These are phyloP conservation scores for Leptobrachium ailaonicum DNA, from an alignment of 2,113 vertebrate species.

Conservation along the genomic window DNA sequence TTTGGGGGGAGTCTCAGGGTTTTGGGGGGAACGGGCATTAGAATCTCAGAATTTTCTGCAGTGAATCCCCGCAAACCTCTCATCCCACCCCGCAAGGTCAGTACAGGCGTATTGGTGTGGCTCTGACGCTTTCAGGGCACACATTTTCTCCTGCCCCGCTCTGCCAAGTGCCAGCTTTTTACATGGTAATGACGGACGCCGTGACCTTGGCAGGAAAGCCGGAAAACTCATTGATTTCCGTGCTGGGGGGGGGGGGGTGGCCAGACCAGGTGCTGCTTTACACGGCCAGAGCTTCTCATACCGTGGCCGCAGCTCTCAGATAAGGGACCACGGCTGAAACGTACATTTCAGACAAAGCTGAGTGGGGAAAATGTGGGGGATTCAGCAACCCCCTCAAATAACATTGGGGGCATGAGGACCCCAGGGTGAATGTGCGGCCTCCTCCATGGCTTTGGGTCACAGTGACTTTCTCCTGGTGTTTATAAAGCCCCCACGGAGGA, in stretches of 20 bases:
- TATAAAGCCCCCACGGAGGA: no score
- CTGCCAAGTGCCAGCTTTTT: conserved; percentile 2
- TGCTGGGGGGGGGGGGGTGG: not conserved
- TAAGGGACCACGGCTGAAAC: not conserved
- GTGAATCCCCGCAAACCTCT: no score
- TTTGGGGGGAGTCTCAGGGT: no score
- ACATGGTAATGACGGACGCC: not conserved
- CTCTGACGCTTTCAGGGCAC: not conserved
- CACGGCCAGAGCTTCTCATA: not conserved
- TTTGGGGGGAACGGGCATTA: no score
- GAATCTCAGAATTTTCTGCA: no score
- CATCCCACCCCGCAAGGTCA: no score
- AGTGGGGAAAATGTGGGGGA: not conserved
- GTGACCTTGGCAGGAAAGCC: conserved; percentile 2
- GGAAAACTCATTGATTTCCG: conserved; percentile 6
- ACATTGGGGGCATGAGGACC: no score
- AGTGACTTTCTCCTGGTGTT: no score
- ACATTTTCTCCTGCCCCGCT: not conserved
- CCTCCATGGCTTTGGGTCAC: no score
- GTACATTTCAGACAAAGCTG: not conserved
- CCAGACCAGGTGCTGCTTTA: conserved; percentile 10
- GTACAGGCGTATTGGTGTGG: not conserved
- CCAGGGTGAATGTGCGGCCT: no score
- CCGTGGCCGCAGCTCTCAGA: not conserved
- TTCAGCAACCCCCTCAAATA: not conserved